Evolutionary conservation across 1,140 invertebrate species (phyloP).

Genomic region (Trinorchestia longiramus): DNA sequence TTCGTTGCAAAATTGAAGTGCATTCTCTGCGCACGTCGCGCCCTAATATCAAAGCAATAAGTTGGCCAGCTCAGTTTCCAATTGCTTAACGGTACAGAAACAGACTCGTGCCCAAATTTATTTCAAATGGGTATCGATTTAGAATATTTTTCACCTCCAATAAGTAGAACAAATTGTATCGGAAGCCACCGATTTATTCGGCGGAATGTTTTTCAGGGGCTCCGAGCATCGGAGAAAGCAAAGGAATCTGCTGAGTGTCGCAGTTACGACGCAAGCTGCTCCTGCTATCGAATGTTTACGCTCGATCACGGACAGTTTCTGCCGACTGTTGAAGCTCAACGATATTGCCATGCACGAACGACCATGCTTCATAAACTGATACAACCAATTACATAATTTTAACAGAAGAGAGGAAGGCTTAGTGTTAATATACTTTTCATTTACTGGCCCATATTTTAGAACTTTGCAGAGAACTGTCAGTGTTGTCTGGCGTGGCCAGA

Average conservation of each 20-base stretch:
- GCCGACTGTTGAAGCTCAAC: neutral
- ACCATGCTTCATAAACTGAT: neutral
- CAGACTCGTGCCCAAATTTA: constrained; percentile 34
- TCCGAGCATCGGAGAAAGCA: neutral
- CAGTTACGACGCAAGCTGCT: neutral
- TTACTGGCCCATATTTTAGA: neutral
- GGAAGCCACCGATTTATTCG: constrained; percentile 41
- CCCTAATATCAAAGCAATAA: neutral
- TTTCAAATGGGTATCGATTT: constrained; percentile 44
- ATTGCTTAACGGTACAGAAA: constrained; percentile 15
- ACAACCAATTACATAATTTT: neutral
- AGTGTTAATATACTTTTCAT: neutral
- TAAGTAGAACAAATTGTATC: constrained; percentile 49
- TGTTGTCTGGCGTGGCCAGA: neutral
- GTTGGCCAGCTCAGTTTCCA: neutral
- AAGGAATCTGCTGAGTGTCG: neutral
- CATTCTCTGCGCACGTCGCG: neutral
- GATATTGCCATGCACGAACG: neutral
- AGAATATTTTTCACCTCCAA: constrained; percentile 48
- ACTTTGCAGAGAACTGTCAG: neutral
- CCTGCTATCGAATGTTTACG: no score
- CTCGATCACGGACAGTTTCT: neutral
- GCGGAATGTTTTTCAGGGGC: constrained; percentile 21
- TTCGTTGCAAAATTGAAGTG: neutral
- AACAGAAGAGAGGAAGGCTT: neutral